Base-by-base conservation (phyloP, 2,113 vertebrate genomes). In the Alouatta palliata region DNA sequence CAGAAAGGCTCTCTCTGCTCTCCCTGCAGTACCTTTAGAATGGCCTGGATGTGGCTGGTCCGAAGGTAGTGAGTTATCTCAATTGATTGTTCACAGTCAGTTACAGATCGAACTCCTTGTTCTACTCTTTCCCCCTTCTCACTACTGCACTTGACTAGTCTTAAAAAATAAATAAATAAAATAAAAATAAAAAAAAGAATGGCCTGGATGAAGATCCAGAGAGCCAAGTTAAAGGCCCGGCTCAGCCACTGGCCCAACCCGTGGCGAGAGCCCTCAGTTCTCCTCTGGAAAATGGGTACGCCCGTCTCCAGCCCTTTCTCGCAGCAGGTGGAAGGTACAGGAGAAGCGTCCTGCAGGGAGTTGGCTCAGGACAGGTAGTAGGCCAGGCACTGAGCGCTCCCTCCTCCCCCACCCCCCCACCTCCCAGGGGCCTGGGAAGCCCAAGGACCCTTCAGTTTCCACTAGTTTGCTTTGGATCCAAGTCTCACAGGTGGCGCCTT, bases 1-100 rank as follows among this genome's bases (percentile, higher is more conserved):
- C 35, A 37, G 20, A 32, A 19, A 32, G n/a, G 13, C 14, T 16
- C 23, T 49, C 47, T 32, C 5, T 37, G 3, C 3, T 0, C 1
- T 12, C 61, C 61, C 14, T 2, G 0, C 8, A 10, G 47, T 54
- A 75, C 32, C 49, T 52, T 56, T 56, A 30, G 19, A 73, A 35
- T 13, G 27, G 23, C 21, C 37, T 37, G 23, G 45, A 79, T 56
- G 37, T n/a, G n/a, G n/a, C n/a, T n/a, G n/a, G n/a, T n/a, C n/a
- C n/a, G n/a, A n/a, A n/a, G n/a, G n/a, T n/a, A n/a, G n/a, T n/a
- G n/a, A n/a, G n/a, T n/a, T n/a, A n/a, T n/a, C n/a, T n/a, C n/a
- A n/a, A n/a, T n/a, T n/a, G n/a, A n/a, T n/a, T n/a, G n/a, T n/a
- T n/a, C n/a, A n/a, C n/a, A n/a, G n/a, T n/a, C n/a, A n/a, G n/a